Conservation (phyloP, 2,797 vertebrate genomes). For the Odontamblyopus lacepedii region DNA sequence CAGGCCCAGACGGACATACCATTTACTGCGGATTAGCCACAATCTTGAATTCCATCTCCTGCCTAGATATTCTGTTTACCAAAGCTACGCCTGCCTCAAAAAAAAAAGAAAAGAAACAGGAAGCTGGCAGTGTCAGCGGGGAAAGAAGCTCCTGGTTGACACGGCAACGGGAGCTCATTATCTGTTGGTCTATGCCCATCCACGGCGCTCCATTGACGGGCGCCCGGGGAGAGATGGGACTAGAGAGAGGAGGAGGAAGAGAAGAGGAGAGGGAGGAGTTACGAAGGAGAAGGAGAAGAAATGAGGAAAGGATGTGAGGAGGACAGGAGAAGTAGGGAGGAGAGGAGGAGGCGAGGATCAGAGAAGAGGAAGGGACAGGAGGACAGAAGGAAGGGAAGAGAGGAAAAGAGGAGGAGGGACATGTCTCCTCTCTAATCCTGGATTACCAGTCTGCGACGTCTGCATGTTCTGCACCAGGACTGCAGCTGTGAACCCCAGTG, state of each 20-base stretch:
- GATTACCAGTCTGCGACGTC: slow-evolving; percentile 65
- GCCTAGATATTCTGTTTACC: slow-evolving; percentile 54
- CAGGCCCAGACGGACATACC: background rate
- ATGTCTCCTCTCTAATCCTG: slow-evolving; percentile 62
- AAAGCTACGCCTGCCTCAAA: slow-evolving; percentile 34
- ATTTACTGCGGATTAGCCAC: slow-evolving; percentile 45
- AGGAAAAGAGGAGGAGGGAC: slow-evolving; percentile 42
- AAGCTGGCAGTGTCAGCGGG: slow-evolving; percentile 37
- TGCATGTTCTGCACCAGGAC: slow-evolving; percentile 31
- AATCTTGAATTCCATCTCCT: slow-evolving; percentile 51
- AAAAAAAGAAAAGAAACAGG: slow-evolving; percentile 7
- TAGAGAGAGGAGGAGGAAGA: slow-evolving; percentile 18
- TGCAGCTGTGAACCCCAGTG: slow-evolving; percentile 16
- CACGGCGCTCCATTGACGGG: slow-evolving; percentile 59
- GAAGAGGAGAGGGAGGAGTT: too few relatives aligned
- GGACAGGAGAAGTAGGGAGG: too few relatives aligned
- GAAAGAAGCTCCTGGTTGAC: slow-evolving; percentile 56
- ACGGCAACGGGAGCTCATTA: slow-evolving; percentile 76
- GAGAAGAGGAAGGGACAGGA: too few relatives aligned
- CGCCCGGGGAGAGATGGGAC: slow-evolving; percentile 53
- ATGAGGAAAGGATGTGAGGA: too few relatives aligned
- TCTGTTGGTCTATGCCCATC: slow-evolving; percentile 67
- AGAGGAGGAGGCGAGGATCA: too few relatives aligned
- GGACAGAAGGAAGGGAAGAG: too few relatives aligned
- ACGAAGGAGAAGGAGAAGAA: too few relatives aligned